Conservation (phyloP, 1,140 invertebrate genomes). For the Zaprionus africanus region DNA sequence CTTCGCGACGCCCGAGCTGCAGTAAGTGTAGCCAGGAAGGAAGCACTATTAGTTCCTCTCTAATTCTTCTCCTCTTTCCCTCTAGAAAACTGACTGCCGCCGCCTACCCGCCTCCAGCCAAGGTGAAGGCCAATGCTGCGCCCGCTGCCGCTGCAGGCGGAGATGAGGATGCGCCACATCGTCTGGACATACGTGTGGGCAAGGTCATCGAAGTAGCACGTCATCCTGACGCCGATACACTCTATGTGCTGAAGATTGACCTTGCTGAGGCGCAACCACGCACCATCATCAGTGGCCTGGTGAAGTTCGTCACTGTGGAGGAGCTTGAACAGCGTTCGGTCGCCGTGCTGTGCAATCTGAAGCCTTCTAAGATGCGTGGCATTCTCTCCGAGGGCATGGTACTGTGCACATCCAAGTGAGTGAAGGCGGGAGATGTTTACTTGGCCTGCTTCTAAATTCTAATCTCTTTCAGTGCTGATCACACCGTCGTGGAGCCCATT, state of each 20-base stretch:
- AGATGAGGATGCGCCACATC: slow-evolving; percentile 89
- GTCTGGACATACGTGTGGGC: slow-evolving; percentile 96
- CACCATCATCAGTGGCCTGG: slow-evolving; percentile 95
- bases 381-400: slow-evolving; percentile 96
- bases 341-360: slow-evolving; percentile 96
- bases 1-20: slow-evolving; percentile 92
- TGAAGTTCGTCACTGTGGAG: slow-evolving; percentile 94
- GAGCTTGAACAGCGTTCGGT: slow-evolving; percentile 94
- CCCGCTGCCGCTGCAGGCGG: slow-evolving; percentile 65
- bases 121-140: slow-evolving; percentile 85
- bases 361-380: slow-evolving; percentile 96
- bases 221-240: slow-evolving; percentile 97
- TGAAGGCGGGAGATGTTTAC: neutral
- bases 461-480: slow-evolving; percentile 86
- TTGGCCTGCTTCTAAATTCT: neutral
- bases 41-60: neutral
- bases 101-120: slow-evolving; percentile 92
- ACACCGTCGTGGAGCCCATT: slow-evolving; percentile 93
- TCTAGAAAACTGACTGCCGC: slow-evolving; percentile 86
- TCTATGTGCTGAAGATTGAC: slow-evolving; percentile 98
- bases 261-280: slow-evolving; percentile 89
- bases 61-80: neutral
- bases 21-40: slow-evolving; percentile 83
- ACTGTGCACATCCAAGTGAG: slow-evolving; percentile 93
- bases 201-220: slow-evolving; percentile 94